Percentiles rank a stretch among this genome's conserved stretches.
These are phyloP conservation scores for Ctenopoma kingsleyae DNA, from an alignment of 2,797 vertebrate genomes.

Conservation along the genomic window DNA sequence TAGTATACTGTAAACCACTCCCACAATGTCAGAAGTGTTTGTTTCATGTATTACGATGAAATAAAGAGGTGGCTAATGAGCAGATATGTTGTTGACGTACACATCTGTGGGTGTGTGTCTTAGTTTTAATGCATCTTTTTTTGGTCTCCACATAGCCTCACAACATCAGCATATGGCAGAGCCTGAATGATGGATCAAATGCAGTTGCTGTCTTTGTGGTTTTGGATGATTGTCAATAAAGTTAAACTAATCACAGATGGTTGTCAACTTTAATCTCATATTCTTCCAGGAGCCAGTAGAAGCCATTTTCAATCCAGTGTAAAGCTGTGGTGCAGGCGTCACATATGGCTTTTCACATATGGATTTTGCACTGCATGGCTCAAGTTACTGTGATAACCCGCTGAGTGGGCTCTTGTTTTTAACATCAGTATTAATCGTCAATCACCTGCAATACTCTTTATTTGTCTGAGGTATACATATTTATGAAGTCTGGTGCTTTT, in stretches of 20 bases:
- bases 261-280: constrained; percentile 67
- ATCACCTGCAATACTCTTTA: constrained; percentile 65
- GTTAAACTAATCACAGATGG: constrained; percentile 72
- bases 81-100: constrained; percentile 4
- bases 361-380: constrained; percentile 38
- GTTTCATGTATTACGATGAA: constrained; percentile 37
- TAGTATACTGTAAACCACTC: constrained; percentile 28
- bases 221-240: constrained; percentile 73
- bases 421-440: constrained; percentile 73
- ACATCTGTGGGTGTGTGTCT: background rate
- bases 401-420: constrained; percentile 59
- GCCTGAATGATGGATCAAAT: constrained; percentile 56
- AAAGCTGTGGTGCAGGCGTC: constrained; percentile 40
- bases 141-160: constrained; percentile 45
- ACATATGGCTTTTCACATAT: constrained; percentile 40
- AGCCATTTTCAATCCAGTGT: constrained; percentile 45
- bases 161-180: constrained; percentile 44
- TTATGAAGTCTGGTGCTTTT: constrained; percentile 74
- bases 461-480: constrained; percentile 72
- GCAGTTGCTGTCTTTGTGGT: constrained; percentile 54
- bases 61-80: constrained; percentile 29
- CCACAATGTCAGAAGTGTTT: constrained; percentile 24
- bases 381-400: constrained; percentile 54
- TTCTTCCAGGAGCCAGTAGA: constrained; percentile 43
- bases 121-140: no score